Conservation (phyloP, 2,113 vertebrate species). For the Gila orcuttii region DNA sequence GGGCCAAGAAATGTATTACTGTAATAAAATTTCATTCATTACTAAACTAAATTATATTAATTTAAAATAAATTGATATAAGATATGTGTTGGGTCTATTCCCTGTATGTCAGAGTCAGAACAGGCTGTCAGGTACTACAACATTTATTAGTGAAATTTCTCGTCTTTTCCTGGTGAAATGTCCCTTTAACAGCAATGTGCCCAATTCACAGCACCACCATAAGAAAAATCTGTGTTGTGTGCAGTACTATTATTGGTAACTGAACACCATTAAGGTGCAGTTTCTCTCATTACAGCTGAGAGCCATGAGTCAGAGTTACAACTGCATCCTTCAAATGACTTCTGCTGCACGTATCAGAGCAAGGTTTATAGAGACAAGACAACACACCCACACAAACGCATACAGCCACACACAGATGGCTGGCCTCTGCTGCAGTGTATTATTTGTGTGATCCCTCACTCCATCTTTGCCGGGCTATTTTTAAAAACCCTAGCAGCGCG, state of each 20-base stretch:
- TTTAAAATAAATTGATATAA: not conserved
- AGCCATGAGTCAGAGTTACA: conserved; percentile 51
- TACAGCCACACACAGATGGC: conserved; percentile 49
- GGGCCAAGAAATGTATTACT: not conserved
- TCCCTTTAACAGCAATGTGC: not conserved
- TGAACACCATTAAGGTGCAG: conserved; percentile 34
- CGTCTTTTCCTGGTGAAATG: not conserved
- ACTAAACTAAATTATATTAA: not conserved
- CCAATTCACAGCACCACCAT: not conserved
- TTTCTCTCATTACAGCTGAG: conserved; percentile 35
- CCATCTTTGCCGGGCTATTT: conserved; percentile 53
- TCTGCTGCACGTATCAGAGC: conserved; percentile 40
- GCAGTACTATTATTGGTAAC: conserved; percentile 34
- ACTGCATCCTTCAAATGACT: conserved; percentile 41
- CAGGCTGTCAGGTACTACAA: not conserved
- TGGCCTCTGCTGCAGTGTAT: conserved; percentile 37
- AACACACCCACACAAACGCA: conserved; percentile 42
- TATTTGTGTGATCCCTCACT: conserved; percentile 53
- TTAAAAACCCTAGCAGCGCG: conserved; percentile 61
- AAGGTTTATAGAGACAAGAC: conserved; percentile 46
- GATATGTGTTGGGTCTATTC: not conserved
- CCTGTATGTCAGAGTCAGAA: not conserved
- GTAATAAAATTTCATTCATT: not conserved
- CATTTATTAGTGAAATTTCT: not conserved
- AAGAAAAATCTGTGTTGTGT: conserved; percentile 13